These are phyloP conservation scores for Sebastes melanostomus DNA, from an alignment of 2,797 vertebrate species.

Conservation along the genomic window DNA sequence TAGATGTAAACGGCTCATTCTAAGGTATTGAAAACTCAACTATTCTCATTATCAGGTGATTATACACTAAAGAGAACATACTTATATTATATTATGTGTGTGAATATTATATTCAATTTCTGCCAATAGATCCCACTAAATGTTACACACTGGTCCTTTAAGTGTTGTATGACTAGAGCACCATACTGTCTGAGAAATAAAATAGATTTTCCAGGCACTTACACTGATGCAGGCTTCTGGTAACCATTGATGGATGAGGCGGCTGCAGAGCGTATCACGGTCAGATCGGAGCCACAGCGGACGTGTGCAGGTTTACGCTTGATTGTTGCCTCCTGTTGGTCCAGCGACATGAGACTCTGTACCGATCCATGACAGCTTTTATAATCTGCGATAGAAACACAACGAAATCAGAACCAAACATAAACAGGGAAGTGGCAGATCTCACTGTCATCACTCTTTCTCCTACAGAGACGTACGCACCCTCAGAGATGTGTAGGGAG, in stretches of 20 bases:
- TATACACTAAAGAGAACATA: no score
- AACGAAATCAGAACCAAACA: neutral
- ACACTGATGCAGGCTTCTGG: slow-evolving; percentile 93
- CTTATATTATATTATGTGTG: no score
- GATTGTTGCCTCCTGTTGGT: slow-evolving; percentile 81
- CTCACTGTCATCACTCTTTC: neutral
- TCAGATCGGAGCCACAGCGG: slow-evolving; percentile 81
- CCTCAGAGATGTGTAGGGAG: slow-evolving; percentile 89
- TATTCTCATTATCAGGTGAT: no score
- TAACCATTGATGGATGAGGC: slow-evolving; percentile 91
- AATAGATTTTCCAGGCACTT: slow-evolving; percentile 67
- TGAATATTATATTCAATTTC: no score
- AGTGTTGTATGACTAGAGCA: no score
- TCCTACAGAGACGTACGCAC: slow-evolving; percentile 42
- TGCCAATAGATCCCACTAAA: no score
- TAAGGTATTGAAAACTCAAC: no score
- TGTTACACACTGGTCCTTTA: no score
- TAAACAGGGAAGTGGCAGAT: neutral
- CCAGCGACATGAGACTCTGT: slow-evolving; percentile 91
- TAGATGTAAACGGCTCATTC: no score
- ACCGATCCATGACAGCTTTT: slow-evolving; percentile 93
- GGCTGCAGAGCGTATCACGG: slow-evolving; percentile 83
- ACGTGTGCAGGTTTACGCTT: slow-evolving; percentile 50
- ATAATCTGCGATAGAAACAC: slow-evolving; percentile 81
- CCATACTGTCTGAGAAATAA: no score